Base-by-base conservation (phyloP, 2,113 vertebrate species). In the Arothron firmamentum region DNA sequence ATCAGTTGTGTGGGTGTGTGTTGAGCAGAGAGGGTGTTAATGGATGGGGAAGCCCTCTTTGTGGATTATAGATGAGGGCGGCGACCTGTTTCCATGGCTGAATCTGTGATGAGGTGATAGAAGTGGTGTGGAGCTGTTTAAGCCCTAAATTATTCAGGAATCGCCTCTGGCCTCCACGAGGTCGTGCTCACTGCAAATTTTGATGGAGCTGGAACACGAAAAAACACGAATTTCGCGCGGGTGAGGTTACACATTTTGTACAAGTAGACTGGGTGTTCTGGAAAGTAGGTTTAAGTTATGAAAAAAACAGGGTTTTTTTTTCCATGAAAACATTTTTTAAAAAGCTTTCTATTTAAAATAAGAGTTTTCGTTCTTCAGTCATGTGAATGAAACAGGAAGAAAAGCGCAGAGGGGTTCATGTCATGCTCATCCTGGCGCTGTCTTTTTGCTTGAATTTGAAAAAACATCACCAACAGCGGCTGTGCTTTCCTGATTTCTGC, bases 11-110 rank as follows among this genome's bases (percentile, higher is more conserved):
- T 34, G 42, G 28, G 47, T 60, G 47, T 58, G 41, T 46, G 3
- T 59, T 56, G 23, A 70, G 56, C 52, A 25, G 38, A 28, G 57
- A 21, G 51, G 53, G 59, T 75, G 73, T 67, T 75, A 75, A 75
- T 81, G 71, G 78, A 79, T 31, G 41, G 60, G 52, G 59, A 51
- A 62, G 42, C 57, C 63, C 66, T 58, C 31, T 47, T 16, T 66
- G 66, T 75, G 61, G 76, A 79, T 81, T 81, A 74, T 78, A 65
- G 61, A 86, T 75, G 76, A 75, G 47, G 64, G 20, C 20, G 50
- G 63, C 63, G 78, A 70, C 76, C 75, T 69, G 70, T 14, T 75
- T 85, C 59, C 57, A 46, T 78, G 75, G 68, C 73, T 81, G 67
- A 68, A 81, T 79, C 59, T 62, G 75, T 58, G 75, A 83, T 73